A percentile compares a stretch with the other conserved stretches of the same genome.
Conservation (phyloP, 2,888 invertebrate genomes). For the Drosophila rellima region DNA sequence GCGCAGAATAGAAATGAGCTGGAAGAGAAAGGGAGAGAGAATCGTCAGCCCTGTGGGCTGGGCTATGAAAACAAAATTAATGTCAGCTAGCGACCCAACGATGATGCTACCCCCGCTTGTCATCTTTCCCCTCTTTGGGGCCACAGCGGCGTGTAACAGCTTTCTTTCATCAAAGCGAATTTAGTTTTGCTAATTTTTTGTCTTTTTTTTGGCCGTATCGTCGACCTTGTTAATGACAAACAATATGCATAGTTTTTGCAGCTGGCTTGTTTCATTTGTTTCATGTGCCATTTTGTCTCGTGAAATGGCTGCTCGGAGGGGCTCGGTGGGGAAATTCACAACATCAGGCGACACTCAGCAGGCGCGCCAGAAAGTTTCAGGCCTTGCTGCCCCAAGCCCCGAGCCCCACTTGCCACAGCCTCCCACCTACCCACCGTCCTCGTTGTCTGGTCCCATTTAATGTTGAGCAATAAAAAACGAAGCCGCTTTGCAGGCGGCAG, state of each 20-base stretch:
- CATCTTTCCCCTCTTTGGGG: background rate
- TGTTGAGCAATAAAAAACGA: slow-evolving; percentile 71
- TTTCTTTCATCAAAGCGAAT: slow-evolving; percentile 69
- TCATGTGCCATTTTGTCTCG: slow-evolving; percentile 58
- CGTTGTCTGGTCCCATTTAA: slow-evolving; percentile 56
- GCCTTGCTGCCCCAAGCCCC: slow-evolving; percentile 1
- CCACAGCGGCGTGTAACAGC: slow-evolving; percentile 50
- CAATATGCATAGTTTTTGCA: slow-evolving; percentile 73
- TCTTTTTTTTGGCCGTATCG: slow-evolving; percentile 8
- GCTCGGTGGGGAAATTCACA: slow-evolving; percentile 54
- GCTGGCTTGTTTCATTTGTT: slow-evolving; percentile 44
- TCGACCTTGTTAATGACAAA: slow-evolving; percentile 80
- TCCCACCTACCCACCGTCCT: background rate
- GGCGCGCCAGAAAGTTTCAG: slow-evolving; percentile 14
- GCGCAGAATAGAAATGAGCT: too few relatives aligned
- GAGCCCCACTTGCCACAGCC: background rate
- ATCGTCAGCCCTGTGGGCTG: slow-evolving; percentile 37
- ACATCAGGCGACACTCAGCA: slow-evolving; percentile 53
- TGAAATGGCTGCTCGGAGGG: slow-evolving; percentile 57
- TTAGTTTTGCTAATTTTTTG: slow-evolving; percentile 56
- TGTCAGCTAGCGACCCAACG: slow-evolving; percentile 61
- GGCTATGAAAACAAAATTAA: slow-evolving; percentile 79
- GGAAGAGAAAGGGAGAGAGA: slow-evolving; percentile 3
- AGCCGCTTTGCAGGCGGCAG: slow-evolving; percentile 44
- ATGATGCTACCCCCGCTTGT: slow-evolving; percentile 5